Evolutionary conservation across 2,888 invertebrate genomes (phyloP).

Genomic region (Mythimna loreyi): DNA sequence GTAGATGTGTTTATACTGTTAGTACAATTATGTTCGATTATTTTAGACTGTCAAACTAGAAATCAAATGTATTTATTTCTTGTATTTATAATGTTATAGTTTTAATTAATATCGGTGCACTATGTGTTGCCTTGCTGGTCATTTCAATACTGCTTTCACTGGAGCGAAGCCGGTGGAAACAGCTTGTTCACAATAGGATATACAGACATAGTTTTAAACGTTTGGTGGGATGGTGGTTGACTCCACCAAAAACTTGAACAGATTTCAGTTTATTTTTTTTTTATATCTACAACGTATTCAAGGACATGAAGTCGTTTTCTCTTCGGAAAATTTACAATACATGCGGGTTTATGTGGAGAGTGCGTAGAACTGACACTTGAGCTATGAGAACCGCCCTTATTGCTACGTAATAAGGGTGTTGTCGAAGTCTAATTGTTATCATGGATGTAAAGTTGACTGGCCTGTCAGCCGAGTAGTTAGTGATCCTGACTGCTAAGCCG

Average conservation of each 20-base stretch:
- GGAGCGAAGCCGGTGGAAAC: neutral
- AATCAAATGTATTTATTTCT: no score
- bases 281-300: neutral
- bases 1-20: no score
- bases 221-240: neutral
- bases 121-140: no score
- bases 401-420: slow-evolving; percentile 18
- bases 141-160: neutral
- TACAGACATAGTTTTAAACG: neutral
- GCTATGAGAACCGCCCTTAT: neutral
- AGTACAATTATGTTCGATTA: no score
- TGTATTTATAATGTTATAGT: no score
- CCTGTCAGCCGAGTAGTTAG: no score
- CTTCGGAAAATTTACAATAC: slow-evolving; percentile 26
- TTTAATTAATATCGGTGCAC: no score
- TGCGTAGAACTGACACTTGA: slow-evolving; percentile 4
- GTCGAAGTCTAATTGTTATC: neutral
- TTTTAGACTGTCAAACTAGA: no score
- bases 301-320: slow-evolving; percentile 39
- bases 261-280: neutral
- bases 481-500: no score
- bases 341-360: slow-evolving; percentile 25
- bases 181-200: neutral
- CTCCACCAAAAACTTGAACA: neutral
- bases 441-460: neutral